Percentiles rank a stretch among this genome's conserved stretches.
Conservation (phyloP, 2,113 vertebrate genomes). For the Bubo scandiacus region DNA sequence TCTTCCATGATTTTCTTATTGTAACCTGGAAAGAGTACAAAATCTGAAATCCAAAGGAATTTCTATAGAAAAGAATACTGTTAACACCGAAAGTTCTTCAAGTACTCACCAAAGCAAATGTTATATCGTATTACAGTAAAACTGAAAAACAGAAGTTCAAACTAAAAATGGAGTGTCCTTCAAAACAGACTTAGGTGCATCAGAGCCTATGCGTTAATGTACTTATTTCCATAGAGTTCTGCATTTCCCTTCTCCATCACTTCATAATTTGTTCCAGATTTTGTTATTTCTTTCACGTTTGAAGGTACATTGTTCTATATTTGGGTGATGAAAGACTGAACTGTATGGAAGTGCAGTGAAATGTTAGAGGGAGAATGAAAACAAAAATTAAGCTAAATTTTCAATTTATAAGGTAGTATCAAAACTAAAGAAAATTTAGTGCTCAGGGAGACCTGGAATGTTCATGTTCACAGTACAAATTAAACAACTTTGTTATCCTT, state of each 20-base stretch:
- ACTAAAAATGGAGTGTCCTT: conserved; percentile 58
- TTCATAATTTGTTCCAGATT: conserved; percentile 73
- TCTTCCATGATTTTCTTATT: conserved; percentile 63
- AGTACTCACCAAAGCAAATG: conserved; percentile 35
- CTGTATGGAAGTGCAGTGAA: conserved; percentile 1
- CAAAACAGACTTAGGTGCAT: conserved; percentile 36
- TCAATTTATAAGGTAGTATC: neutral
- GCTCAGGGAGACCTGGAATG: neutral
- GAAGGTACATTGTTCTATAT: conserved; percentile 39
- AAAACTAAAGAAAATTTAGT: neutral
- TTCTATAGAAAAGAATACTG: conserved; percentile 56
- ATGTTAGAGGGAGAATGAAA: conserved; percentile 40
- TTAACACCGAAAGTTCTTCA: conserved; percentile 57
- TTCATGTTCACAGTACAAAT: neutral
- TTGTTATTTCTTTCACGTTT: conserved; percentile 54
- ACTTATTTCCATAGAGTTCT: conserved; percentile 55
- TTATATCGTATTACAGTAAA: conserved; percentile 46
- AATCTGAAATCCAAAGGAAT: conserved; percentile 61
- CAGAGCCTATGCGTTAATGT: conserved; percentile 29
- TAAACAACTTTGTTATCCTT: neutral
- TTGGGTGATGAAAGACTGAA: conserved; percentile 51
- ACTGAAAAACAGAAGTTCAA: conserved; percentile 62
- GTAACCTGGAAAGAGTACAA: conserved; percentile 67
- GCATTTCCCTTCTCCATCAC: conserved; percentile 49
- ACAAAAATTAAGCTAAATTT: conserved; percentile 4